phyloP scores from a whole-genome alignment of 2,113 vertebrate species.

The Trematocara stigmaticum region DNA sequence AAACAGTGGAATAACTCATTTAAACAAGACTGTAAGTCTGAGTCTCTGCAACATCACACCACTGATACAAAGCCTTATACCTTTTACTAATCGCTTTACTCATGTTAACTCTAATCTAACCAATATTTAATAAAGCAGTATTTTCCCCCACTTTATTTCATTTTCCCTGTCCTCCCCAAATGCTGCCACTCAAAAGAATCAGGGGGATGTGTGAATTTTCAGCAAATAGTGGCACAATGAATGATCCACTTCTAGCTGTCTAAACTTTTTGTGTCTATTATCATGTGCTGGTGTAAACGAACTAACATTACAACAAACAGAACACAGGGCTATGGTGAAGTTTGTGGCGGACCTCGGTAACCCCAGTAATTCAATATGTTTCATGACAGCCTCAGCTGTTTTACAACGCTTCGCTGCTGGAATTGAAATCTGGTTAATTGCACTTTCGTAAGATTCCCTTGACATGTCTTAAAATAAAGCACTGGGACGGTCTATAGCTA shows the following conservation, averaged over 20 bases:
- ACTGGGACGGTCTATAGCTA: conserved; percentile 3
- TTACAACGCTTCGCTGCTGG: neutral
- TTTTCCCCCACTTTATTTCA: neutral
- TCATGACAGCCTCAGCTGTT: conserved; percentile 5
- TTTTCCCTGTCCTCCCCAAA: neutral
- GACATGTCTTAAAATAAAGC: conserved; percentile 60
- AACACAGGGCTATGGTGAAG: neutral
- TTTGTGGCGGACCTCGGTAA: neutral
- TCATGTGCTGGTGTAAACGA: neutral
- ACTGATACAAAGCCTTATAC: neutral
- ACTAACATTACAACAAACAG: neutral
- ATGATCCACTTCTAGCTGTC: neutral
- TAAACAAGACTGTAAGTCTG: neutral
- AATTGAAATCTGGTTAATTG: conserved; percentile 18
- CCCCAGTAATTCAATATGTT: neutral
- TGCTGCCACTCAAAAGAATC: neutral
- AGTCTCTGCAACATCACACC: conserved; percentile 5
- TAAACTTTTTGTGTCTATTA: neutral
- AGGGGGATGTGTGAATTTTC: neutral
- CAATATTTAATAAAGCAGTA: neutral
- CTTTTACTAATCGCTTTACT: neutral
- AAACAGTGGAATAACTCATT: neutral
- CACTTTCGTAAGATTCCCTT: conserved; percentile 49
- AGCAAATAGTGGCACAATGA: neutral
- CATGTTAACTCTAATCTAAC: neutral